A percentile compares a stretch with the other conserved stretches of the same genome.
Evolutionary conservation across 2,888 invertebrate species (phyloP).

Genomic region (Lithophane semibrunnea): DNA sequence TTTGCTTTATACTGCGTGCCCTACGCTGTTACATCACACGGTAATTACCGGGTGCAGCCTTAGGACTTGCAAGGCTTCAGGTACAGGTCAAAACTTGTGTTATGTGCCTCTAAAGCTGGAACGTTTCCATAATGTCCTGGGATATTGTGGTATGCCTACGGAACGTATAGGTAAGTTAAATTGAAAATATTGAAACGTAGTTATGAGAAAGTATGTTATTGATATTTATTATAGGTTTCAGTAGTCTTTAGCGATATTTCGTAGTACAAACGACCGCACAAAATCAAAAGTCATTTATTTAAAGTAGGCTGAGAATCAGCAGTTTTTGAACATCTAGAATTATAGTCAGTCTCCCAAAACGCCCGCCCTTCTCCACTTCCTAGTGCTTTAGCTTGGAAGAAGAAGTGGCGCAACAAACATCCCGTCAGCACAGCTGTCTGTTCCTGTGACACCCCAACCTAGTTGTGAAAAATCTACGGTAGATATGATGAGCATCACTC

Average conservation of each 20-base stretch:
- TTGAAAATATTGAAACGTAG: background rate
- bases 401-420: background rate
- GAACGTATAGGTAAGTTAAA: background rate
- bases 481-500: background rate
- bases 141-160: background rate
- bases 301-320: no score
- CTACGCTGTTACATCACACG: background rate
- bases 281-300: background rate
- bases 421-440: background rate
- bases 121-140: background rate
- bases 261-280: background rate
- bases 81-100: constrained; percentile 25
- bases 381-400: background rate
- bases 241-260: background rate
- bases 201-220: background rate
- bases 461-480: no score
- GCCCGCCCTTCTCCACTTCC: background rate
- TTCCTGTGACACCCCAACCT: no score
- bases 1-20: background rate
- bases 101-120: background rate
- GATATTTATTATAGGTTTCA: background rate
- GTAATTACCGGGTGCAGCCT: constrained; percentile 4
- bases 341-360: background rate
- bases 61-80: constrained; percentile 31
- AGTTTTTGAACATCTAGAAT: background rate